Percentiles rank a stretch among this genome's conserved stretches.
phyloP scores from a whole-genome alignment of 2,888 invertebrate species.

The Unio delphinus region DNA sequence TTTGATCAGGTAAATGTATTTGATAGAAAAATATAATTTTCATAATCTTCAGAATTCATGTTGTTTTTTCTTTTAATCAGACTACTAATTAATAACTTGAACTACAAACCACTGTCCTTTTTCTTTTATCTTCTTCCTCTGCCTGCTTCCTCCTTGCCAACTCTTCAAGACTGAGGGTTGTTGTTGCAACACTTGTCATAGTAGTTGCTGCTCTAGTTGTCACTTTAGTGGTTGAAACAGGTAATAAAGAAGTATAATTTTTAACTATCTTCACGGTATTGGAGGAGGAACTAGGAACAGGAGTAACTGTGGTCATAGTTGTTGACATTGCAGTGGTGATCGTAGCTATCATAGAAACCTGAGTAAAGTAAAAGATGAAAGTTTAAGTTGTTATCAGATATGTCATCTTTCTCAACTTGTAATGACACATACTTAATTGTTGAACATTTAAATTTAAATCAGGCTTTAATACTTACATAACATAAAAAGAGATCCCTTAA shows the following conservation, averaged over 20 bases:
- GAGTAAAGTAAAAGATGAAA: too few species aligned
- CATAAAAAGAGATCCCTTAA: too few species aligned
- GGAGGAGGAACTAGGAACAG: not conserved
- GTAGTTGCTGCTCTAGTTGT: slow-evolving; percentile 3
- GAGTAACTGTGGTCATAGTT: slow-evolving; percentile 4
- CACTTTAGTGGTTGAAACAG: not conserved
- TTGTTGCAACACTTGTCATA: slow-evolving; percentile 3
- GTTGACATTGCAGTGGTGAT: slow-evolving; percentile 4
- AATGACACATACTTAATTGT: too few species aligned
- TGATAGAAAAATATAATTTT: too few species aligned
- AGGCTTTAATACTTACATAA: too few species aligned
- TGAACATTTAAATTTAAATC: too few species aligned
- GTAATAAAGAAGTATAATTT: too few species aligned
- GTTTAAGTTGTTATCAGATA: too few species aligned
- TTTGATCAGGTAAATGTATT: too few species aligned
- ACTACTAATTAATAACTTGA: slow-evolving; percentile 2
- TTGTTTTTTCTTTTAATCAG: too few species aligned
- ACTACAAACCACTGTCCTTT: slow-evolving; percentile 17
- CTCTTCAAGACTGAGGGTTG: slow-evolving; percentile 16
- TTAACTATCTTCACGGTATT: not conserved
- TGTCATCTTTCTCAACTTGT: too few species aligned
- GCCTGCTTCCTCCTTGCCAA: slow-evolving; percentile 8
- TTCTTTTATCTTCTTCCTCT: slow-evolving; percentile 14
- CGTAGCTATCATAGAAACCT: not conserved
- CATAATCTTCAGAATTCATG: too few species aligned